Conservation (phyloP, 2,888 invertebrate species). For the Aleiodes alternator region DNA sequence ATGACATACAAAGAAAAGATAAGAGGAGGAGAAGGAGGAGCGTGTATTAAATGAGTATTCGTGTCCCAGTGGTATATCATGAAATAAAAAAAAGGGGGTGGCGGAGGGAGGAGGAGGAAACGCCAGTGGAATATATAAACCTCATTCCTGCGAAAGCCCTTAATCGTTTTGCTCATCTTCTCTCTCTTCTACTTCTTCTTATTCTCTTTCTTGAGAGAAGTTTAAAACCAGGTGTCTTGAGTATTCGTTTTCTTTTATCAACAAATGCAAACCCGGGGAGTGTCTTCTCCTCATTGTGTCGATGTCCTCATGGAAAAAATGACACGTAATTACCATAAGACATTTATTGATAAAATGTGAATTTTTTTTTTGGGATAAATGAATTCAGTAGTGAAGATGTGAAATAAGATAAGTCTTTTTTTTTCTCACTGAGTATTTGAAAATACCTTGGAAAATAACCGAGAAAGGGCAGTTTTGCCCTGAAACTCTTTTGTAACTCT, state of each 20-base stretch:
- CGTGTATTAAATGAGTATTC: conserved; percentile 20
- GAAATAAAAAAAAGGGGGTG: background rate
- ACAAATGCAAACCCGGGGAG: conserved; percentile 10
- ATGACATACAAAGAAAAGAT: conserved; percentile 30
- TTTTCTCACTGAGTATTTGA: too few species aligned
- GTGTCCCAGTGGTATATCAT: conserved; percentile 33
- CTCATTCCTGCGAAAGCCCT: conserved; percentile 36
- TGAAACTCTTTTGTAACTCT: too few species aligned
- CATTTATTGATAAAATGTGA: conserved; percentile 29
- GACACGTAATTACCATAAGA: conserved; percentile 50
- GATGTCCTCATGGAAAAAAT: conserved; percentile 30
- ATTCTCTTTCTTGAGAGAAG: background rate
- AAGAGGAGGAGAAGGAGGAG: conserved; percentile 10
- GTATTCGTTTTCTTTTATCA: background rate
- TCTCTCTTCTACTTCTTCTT: background rate
- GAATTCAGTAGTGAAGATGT: too few species aligned
- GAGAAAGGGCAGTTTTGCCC: too few species aligned
- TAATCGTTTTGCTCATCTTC: conserved; percentile 45
- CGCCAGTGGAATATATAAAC: conserved; percentile 30
- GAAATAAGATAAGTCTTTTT: too few species aligned
- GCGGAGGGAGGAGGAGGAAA: background rate
- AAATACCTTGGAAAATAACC: too few species aligned
- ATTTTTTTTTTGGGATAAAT: too few species aligned
- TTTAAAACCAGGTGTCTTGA: conserved; percentile 20
- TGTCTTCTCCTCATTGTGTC: background rate